Conservation (phyloP, 2,888 invertebrate genomes). For the Drosophila prolongata region DNA sequence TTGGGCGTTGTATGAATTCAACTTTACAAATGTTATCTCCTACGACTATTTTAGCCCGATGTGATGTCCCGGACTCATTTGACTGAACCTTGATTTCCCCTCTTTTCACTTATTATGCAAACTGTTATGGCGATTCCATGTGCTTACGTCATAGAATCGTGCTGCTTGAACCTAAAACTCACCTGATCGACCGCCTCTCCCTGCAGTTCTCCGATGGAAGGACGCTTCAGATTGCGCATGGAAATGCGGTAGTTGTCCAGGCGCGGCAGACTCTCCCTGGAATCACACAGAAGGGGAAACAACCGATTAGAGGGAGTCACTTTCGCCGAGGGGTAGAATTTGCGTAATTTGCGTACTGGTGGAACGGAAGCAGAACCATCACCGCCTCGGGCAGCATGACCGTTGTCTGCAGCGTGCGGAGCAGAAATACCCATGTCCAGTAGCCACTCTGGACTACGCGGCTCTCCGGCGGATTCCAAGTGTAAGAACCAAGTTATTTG, state of each 20-base stretch:
- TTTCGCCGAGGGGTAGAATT: neutral
- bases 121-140: conserved; percentile 5
- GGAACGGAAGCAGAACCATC: conserved; percentile 61
- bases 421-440: conserved; percentile 53
- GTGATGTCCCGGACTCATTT: neutral
- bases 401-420: conserved; percentile 57
- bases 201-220: conserved; percentile 93
- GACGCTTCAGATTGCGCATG: conserved; percentile 90
- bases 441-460: conserved; percentile 26
- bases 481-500: conserved; percentile 25
- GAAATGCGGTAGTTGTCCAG: conserved; percentile 93
- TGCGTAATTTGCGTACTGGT: conserved; percentile 59
- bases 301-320: conserved; percentile 11
- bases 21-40: too few species aligned
- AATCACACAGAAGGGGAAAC: conserved; percentile 37
- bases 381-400: conserved; percentile 71
- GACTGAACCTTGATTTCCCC: neutral
- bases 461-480: conserved; percentile 37
- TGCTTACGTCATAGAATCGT: neutral
- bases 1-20: too few species aligned
- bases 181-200: conserved; percentile 86
- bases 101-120: conserved; percentile 19
- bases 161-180: conserved; percentile 46
- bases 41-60: too few species aligned
- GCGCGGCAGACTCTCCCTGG: conserved; percentile 91